These are phyloP conservation scores for Malurus melanocephalus DNA, from an alignment of 2,113 vertebrate species.

Conservation along the genomic window DNA sequence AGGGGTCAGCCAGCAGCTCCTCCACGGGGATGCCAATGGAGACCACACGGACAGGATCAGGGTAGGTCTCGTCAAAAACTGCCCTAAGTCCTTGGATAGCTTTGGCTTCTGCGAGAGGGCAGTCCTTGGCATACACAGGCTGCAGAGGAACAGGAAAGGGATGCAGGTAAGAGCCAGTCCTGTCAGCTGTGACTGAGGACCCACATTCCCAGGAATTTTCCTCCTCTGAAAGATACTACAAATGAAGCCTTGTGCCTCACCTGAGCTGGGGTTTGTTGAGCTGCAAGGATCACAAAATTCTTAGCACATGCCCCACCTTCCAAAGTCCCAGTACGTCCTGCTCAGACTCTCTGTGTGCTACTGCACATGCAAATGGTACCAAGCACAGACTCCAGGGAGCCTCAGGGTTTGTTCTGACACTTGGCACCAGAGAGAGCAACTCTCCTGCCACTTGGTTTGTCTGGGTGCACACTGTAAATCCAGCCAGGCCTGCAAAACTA, in stretches of 20 bases:
- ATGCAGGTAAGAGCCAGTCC: background rate
- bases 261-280: background rate
- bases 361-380: background rate
- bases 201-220: background rate
- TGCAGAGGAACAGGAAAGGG: conserved; percentile 45
- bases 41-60: conserved; percentile 93
- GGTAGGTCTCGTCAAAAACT: conserved; percentile 97
- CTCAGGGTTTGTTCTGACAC: background rate
- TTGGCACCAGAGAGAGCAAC: background rate
- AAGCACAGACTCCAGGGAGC: background rate
- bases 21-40: conserved; percentile 89
- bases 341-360: background rate
- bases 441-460: fast-evolving
- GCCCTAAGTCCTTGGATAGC: conserved; percentile 94
- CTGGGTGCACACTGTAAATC: background rate
- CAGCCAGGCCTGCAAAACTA: background rate
- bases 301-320: background rate
- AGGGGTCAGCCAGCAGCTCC: conserved; percentile 87
- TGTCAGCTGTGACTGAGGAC: background rate
- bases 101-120: conserved; percentile 88
- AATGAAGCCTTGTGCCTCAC: background rate
- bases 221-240: background rate
- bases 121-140: conserved; percentile 87
- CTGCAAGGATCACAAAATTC: background rate
- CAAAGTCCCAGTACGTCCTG: background rate